A percentile compares a stretch with the other conserved stretches of the same genome.
Conservation (phyloP, 2,113 vertebrate genomes). For the Spheniscus mendiculus region DNA sequence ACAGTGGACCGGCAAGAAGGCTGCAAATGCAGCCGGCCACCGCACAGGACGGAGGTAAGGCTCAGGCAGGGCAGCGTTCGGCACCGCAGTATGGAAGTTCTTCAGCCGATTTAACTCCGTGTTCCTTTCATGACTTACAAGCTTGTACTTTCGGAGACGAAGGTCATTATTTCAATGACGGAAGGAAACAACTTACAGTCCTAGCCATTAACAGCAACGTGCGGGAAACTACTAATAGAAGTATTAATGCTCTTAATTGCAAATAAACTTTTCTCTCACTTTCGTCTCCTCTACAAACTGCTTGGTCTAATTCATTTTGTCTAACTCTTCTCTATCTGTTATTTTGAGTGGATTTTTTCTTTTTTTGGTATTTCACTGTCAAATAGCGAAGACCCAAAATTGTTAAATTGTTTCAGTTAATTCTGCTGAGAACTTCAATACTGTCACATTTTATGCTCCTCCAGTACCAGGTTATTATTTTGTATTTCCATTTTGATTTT, state of each 20-base stretch:
- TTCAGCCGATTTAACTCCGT: neutral
- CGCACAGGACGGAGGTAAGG: rapidly evolving
- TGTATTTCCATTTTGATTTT: neutral
- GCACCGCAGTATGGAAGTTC: neutral
- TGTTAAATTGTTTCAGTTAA: neutral
- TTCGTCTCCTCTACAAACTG: neutral
- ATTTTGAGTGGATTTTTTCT: neutral
- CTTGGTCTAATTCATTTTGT: neutral
- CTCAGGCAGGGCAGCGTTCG: neutral
- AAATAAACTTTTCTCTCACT: neutral
- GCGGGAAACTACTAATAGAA: neutral
- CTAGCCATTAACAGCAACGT: neutral
- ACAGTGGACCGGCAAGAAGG: neutral
- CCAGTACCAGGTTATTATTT: neutral
- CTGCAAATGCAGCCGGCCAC: too few relatives aligned
- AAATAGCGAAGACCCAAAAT: neutral
- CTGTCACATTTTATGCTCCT: neutral
- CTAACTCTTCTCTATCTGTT: neutral
- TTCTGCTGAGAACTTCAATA: neutral
- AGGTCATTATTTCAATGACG: neutral
- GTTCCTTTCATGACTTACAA: neutral
- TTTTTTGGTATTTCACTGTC: neutral
- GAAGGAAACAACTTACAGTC: neutral
- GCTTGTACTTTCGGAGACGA: neutral
- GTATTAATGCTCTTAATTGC: neutral